Base-by-base conservation (phyloP, 2,888 invertebrate genomes). In the Meghimatium bilineatum region DNA sequence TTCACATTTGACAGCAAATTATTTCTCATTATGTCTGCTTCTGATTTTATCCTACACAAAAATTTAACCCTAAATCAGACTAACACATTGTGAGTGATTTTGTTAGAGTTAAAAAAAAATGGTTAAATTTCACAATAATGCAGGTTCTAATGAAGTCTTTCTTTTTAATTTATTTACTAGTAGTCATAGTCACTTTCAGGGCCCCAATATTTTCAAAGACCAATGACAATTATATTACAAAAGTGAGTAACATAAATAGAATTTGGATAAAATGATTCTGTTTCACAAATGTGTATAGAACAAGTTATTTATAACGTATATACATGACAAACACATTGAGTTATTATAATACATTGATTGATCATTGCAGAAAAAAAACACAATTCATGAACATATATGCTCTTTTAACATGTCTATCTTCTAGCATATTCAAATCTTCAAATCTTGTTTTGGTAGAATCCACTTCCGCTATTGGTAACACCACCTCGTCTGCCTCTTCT, bases 401-500 rank as follows among this genome's bases (percentile, higher is more conserved):
- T 66, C 32, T 66, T n/a, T 63, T 63, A 23, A 66, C 66, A 32
- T 32, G 29, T 66, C 66, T 32, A 66, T 32, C 66, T 34, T 34
- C 76, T 32, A 3, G 29, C 32, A 76, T 36, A 32, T 38, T 36
- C 44, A 44, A 20, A 44, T n/a, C 26, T 82, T 60, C 52, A 80
- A 72, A 80, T 66, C 69, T 77, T 80, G 63, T 81, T 85, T 52
- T 85, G 81, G 67, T 85, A 85, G 52, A 82, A 82, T 44, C 86
- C 81, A 69, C 75, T 82, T 69, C 79, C 79, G 29, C 74, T 72
- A 6, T 79, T 80, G 49, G 78, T n/a, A n/a, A n/a, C 44, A 3
- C 86, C 83, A 23, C 88, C 76, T 29, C 85, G 71, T 26, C 80
- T 44, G 14, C 86, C 83, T 71, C 85, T 71, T 14, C 86, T 69